Evolutionary conservation across 2,797 vertebrate species (phyloP).

Genomic region (Sebastiscus tertius): DNA sequence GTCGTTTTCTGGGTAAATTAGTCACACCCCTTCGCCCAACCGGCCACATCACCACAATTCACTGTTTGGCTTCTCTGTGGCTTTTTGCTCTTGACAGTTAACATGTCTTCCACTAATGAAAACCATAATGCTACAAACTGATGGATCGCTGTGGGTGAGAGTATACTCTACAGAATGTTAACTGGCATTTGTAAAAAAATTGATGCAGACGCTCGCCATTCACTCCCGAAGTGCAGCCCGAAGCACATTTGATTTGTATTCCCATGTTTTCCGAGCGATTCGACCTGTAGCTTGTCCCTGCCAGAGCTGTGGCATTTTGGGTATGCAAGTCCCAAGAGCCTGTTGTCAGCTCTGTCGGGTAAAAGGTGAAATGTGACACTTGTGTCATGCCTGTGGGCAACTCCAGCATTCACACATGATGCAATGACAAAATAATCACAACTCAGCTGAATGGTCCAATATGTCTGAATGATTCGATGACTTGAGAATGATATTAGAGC

Average conservation of each 20-base stretch:
- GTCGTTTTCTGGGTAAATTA: slow-evolving; percentile 59
- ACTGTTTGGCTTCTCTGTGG: slow-evolving; percentile 52
- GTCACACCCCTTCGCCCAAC: slow-evolving; percentile 44
- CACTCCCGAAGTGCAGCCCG: slow-evolving; percentile 18
- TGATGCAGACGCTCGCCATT: slow-evolving; percentile 19
- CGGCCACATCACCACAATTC: slow-evolving; percentile 70
- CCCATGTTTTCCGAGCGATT: background rate
- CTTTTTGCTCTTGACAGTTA: slow-evolving; percentile 56
- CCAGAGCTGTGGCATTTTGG: slow-evolving; percentile 36
- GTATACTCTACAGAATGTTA: slow-evolving; percentile 19
- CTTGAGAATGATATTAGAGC: background rate
- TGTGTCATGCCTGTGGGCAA: slow-evolving; percentile 27
- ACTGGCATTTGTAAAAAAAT: background rate
- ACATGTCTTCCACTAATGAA: slow-evolving; percentile 61
- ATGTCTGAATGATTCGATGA: slow-evolving; percentile 3
- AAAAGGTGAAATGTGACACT: slow-evolving; percentile 30
- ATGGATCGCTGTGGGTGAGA: slow-evolving; percentile 27
- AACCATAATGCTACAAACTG: slow-evolving; percentile 47
- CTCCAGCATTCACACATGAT: slow-evolving; percentile 17
- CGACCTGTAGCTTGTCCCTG: slow-evolving; percentile 21
- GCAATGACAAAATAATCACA: slow-evolving; percentile 16
- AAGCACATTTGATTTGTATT: slow-evolving; percentile 32
- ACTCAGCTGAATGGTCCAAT: background rate
- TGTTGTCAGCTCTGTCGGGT: slow-evolving; percentile 45
- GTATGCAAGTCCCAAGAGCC: slow-evolving; percentile 5